phyloP scores from a whole-genome alignment of 2,113 vertebrate species.

The Crotophaga sulcirostris region DNA sequence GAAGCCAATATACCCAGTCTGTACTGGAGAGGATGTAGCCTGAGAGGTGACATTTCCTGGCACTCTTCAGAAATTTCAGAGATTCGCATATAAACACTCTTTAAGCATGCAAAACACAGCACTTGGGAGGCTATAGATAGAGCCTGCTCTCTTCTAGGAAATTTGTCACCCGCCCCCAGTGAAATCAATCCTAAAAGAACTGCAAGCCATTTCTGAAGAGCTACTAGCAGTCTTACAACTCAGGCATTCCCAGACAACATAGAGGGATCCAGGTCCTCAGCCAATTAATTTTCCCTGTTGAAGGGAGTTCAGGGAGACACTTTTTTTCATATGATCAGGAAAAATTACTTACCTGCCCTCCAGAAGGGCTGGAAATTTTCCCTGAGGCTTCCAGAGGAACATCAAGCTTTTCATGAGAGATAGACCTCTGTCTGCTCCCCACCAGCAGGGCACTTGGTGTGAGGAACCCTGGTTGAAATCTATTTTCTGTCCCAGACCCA shows the following conservation, averaged over 20 bases:
- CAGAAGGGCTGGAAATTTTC: neutral
- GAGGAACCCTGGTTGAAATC: neutral
- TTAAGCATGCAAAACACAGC: neutral
- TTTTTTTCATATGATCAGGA: neutral
- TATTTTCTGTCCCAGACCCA: neutral
- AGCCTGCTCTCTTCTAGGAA: constrained; percentile 19
- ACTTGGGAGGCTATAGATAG: constrained; percentile 20
- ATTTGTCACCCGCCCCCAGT: neutral
- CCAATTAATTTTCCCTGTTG: neutral
- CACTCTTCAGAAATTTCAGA: neutral
- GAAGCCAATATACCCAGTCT: neutral
- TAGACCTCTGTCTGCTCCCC: neutral
- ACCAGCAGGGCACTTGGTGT: neutral
- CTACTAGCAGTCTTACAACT: constrained; percentile 21
- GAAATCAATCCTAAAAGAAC: neutral
- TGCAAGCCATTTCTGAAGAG: neutral
- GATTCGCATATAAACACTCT: neutral
- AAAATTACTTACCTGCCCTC: neutral
- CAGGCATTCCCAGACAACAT: neutral
- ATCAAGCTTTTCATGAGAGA: neutral
- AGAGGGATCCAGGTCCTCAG: neutral
- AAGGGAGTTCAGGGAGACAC: neutral
- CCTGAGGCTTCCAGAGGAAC: neutral
- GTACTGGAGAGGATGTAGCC: neutral
- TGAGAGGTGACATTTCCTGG: neutral